These are phyloP conservation scores for Crocodylus rhombifer DNA, from an alignment of 2,797 vertebrate species.

Conservation along the genomic window DNA sequence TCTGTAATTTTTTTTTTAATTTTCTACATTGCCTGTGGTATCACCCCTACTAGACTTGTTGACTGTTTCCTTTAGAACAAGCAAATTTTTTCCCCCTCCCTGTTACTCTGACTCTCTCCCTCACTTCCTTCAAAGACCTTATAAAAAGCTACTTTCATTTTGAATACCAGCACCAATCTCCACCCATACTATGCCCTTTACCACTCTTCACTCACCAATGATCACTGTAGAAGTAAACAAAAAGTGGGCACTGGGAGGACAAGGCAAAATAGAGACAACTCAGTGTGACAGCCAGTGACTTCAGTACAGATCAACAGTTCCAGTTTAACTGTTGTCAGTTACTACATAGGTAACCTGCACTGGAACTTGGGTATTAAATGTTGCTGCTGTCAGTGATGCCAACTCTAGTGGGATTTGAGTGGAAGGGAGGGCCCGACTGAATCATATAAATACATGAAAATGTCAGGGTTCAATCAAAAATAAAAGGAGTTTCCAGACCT, in stretches of 20 bases:
- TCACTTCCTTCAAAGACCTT: not conserved
- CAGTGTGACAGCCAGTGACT: not conserved
- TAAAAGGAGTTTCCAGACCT: not conserved
- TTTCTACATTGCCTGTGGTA: not conserved
- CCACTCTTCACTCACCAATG: not conserved
- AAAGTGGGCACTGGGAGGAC: not conserved
- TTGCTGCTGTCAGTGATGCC: not conserved
- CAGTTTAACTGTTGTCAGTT: not conserved
- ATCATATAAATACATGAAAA: not conserved
- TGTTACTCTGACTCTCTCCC: too few relatives aligned
- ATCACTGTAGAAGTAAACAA: not conserved
- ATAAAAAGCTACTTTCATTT: not conserved
- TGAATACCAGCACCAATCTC: not conserved
- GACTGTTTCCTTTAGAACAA: not conserved
- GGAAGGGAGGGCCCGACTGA: not conserved
- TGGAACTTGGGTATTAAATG: not conserved
- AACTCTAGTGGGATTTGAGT: not conserved
- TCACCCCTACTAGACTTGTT: not conserved
- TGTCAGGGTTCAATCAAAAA: not conserved
- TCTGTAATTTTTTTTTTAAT: not conserved
- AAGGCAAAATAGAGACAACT: not conserved
- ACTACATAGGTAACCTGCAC: not conserved
- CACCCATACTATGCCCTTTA: not conserved
- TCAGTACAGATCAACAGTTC: not conserved
- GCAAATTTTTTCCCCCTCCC: too few relatives aligned